phyloP scores from a whole-genome alignment of 1,140 invertebrate genomes.

The Drosophila dunni region DNA sequence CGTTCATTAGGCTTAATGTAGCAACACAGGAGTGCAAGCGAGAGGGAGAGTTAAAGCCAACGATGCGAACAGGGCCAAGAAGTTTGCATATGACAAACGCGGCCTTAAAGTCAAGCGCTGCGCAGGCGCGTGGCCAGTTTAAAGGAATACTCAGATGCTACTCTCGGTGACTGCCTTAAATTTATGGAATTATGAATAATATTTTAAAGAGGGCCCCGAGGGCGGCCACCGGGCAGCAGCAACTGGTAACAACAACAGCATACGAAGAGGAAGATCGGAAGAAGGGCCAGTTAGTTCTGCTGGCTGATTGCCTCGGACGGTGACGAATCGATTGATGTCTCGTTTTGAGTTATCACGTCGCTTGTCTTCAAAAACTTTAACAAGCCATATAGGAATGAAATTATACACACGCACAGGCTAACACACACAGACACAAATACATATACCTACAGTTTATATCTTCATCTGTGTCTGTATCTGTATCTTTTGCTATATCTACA shows the following conservation, averaged over 20 bases:
- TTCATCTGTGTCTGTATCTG: slow-evolving; percentile 24
- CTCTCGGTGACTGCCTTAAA: slow-evolving; percentile 56
- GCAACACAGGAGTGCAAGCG: slow-evolving; percentile 28
- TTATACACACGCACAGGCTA: slow-evolving; percentile 25
- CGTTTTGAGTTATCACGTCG: slow-evolving; percentile 79
- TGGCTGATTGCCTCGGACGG: slow-evolving; percentile 72
- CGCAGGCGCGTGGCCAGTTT: slow-evolving; percentile 52
- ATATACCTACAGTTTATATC: slow-evolving; percentile 19
- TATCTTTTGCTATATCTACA: slow-evolving; percentile 18
- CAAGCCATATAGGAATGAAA: slow-evolving; percentile 64
- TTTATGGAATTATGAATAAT: slow-evolving; percentile 83
- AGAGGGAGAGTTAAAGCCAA: slow-evolving; percentile 11
- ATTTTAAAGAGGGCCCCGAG: slow-evolving; percentile 71
- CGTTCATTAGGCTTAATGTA: slow-evolving; percentile 81
- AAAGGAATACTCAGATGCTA: slow-evolving; percentile 7
- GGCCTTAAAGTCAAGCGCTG: slow-evolving; percentile 36
- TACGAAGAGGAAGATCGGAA: slow-evolving; percentile 14
- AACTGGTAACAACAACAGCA: slow-evolving; percentile 6
- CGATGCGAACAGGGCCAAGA: slow-evolving; percentile 41
- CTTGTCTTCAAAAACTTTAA: slow-evolving; percentile 73
- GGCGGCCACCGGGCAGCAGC: slow-evolving; percentile 59
- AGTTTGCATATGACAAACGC: slow-evolving; percentile 79
- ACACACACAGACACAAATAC: slow-evolving; percentile 13
- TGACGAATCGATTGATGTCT: slow-evolving; percentile 82
- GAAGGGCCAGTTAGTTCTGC: slow-evolving; percentile 67